These are phyloP conservation scores for Oreonectes daqikongensis DNA, from an alignment of 2,797 vertebrate species.

Conservation along the genomic window DNA sequence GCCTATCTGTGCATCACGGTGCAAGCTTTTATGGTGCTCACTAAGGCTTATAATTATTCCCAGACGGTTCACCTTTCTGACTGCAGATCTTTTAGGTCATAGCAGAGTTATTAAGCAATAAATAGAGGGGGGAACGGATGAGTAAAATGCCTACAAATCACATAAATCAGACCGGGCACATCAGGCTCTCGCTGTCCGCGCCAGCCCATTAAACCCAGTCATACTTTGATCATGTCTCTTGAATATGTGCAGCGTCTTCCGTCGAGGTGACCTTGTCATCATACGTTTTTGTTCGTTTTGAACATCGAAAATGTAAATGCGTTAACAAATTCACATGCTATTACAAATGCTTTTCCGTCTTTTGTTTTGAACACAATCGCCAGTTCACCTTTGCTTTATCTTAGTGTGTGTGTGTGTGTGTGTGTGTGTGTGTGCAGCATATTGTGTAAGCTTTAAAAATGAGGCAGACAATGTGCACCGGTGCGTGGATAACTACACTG, in stretches of 20 bases:
- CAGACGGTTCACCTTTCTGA: conserved; percentile 49
- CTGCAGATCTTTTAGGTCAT: conserved; percentile 39
- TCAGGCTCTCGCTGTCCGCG: conserved; percentile 24
- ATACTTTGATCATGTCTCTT: conserved; percentile 15
- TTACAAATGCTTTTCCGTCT: neutral
- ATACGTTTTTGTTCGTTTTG: conserved; percentile 22
- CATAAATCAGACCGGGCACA: conserved; percentile 20
- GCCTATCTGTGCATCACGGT: conserved; percentile 38
- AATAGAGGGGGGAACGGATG: conserved; percentile 35
- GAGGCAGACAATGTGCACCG: conserved; percentile 32
- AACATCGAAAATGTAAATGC: conserved; percentile 23
- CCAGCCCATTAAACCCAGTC: conserved; percentile 38
- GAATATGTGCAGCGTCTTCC: neutral
- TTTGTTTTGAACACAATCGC: conserved; percentile 19
- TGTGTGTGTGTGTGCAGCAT: conserved; percentile 13
- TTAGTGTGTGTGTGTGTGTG: conserved; percentile 13
- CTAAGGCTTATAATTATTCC: conserved; percentile 54
- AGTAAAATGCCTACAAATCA: conserved; percentile 46
- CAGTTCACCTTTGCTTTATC: conserved; percentile 3
- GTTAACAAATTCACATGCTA: conserved; percentile 22
- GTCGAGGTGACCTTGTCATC: conserved; percentile 29
- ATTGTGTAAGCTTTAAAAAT: conserved; percentile 35
- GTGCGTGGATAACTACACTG: conserved; percentile 47
- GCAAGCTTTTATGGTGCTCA: conserved; percentile 36
- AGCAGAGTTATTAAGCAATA: conserved; percentile 49